Percentiles rank a stretch among this genome's conserved stretches.
Conservation (phyloP, 2,113 vertebrate genomes). For the Mesitornis unicolor region DNA sequence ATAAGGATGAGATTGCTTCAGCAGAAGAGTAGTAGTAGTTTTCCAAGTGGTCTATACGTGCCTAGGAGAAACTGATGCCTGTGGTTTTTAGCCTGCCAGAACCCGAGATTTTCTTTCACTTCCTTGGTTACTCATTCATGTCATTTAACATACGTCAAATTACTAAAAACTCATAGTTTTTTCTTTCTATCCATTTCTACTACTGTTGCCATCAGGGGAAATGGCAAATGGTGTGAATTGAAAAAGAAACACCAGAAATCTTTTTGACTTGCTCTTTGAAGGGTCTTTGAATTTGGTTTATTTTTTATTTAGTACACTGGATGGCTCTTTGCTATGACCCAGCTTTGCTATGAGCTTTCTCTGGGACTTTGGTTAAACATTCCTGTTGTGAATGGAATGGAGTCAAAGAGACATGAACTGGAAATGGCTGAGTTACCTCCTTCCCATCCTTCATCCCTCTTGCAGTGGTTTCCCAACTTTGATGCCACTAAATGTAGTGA, state of each 20-base stretch:
- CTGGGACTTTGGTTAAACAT: background rate
- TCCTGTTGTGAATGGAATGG: background rate
- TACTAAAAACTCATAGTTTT: background rate
- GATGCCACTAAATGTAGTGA: background rate
- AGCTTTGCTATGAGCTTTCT: background rate
- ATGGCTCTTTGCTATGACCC: background rate
- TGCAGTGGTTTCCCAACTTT: background rate
- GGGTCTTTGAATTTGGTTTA: background rate
- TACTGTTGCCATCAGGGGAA: background rate
- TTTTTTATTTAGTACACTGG: background rate
- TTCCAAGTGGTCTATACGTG: background rate
- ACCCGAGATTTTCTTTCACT: slow-evolving; percentile 12
- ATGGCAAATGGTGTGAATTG: background rate
- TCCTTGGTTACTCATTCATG: background rate
- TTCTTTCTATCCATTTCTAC: background rate
- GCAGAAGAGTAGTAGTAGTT: background rate
- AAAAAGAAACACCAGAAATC: background rate
- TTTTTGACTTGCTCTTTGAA: background rate
- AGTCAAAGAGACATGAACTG: background rate
- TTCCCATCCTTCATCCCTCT: background rate
- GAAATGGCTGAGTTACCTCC: background rate
- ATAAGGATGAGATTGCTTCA: background rate
- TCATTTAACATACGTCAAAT: background rate
- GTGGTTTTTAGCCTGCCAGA: background rate
- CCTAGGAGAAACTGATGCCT: background rate